phyloP scores from a whole-genome alignment of 2,113 vertebrate species.

The Hypanus sabinus region DNA sequence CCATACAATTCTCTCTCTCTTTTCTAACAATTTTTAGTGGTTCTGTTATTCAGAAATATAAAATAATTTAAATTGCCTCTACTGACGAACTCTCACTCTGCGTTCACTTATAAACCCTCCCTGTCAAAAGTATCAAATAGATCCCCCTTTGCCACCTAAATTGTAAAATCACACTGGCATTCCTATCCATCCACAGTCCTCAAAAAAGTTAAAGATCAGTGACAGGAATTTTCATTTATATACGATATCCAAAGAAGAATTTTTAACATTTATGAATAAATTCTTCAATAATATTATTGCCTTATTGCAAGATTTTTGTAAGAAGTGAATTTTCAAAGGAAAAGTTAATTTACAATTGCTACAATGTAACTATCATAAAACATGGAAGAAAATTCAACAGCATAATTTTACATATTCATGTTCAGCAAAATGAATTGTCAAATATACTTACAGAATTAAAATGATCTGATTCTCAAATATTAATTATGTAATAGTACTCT shows the following conservation, averaged over 20 bases:
- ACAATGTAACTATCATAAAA: not conserved
- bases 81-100: no score
- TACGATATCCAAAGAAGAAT: not conserved
- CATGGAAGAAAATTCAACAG: not conserved
- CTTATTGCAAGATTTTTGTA: not conserved
- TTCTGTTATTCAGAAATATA: not conserved
- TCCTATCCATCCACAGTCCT: no score
- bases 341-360: not conserved
- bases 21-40: not conserved
- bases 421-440: not conserved
- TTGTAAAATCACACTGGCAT: not conserved
- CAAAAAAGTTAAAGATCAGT: not conserved
- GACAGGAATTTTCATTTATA: not conserved
- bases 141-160: not conserved
- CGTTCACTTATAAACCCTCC: no score
- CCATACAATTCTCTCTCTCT: not conserved
- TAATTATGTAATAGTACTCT: not conserved
- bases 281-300: not conserved
- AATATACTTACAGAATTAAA: not conserved
- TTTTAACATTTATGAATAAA: not conserved
- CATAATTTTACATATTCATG: not conserved
- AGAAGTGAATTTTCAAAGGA: not conserved
- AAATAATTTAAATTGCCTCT: not conserved
- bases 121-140: not conserved
- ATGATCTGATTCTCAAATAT: not conserved